Conservation (phyloP, 1,140 invertebrate genomes). For the Lethocerus indicus region DNA sequence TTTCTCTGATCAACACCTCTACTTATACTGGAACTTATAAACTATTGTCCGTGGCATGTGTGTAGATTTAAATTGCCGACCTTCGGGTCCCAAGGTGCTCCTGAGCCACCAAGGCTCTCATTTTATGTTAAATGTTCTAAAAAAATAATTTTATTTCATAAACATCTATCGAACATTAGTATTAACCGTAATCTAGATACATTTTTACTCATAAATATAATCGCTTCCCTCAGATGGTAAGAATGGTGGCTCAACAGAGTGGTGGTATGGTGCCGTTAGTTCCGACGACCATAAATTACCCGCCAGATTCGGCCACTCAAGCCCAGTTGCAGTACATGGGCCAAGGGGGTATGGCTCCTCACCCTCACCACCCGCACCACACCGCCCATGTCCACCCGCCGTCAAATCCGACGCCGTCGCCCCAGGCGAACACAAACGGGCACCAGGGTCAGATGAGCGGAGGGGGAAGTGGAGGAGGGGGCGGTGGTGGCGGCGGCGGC, state of each 20-base stretch:
- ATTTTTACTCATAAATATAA: too few relatives aligned
- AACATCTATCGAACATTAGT: not conserved
- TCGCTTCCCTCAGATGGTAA: conserved; percentile 32
- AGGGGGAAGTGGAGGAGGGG: conserved; percentile 26
- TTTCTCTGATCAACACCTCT: not conserved
- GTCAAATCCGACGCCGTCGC: conserved; percentile 27
- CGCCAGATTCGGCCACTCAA: conserved; percentile 28
- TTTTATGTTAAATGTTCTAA: conserved; percentile 1
- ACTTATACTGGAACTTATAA: too few relatives aligned
- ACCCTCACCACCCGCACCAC: conserved; percentile 37
- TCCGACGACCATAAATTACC: conserved; percentile 26
- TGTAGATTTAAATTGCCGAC: not conserved
- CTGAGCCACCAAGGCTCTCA: not conserved
- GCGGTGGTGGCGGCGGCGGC: not conserved
- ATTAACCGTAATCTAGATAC: not conserved
- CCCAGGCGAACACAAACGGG: not conserved
- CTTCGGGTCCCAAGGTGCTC: not conserved
- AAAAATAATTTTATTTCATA: not conserved
- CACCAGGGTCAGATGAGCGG: conserved; percentile 5
- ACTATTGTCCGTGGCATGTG: not conserved
- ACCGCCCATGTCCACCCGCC: conserved; percentile 39
- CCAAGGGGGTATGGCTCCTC: conserved; percentile 23
- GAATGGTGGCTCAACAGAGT: conserved; percentile 26
- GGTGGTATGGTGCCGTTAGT: conserved; percentile 21
- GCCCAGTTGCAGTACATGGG: conserved; percentile 37